phyloP scores from a whole-genome alignment of 2,113 vertebrate genomes.

The Dermatemys mawii region DNA sequence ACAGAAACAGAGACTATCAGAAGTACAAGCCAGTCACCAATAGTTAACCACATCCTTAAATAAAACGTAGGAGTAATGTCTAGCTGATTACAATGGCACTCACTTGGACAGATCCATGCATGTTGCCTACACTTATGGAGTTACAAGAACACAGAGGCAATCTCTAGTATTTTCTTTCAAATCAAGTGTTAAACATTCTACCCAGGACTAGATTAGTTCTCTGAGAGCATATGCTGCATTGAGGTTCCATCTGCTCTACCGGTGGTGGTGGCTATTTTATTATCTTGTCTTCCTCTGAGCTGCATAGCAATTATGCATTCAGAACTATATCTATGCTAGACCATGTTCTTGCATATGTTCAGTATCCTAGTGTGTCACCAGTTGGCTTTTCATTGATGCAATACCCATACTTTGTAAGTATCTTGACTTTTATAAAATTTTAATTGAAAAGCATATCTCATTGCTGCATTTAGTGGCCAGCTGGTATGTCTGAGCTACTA shows the following conservation, averaged over 20 bases:
- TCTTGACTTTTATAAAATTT: neutral
- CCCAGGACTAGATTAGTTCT: neutral
- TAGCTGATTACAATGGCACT: neutral
- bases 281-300: neutral
- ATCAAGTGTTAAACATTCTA: neutral
- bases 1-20: rapidly evolving
- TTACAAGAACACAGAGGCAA: neutral
- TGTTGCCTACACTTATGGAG: neutral
- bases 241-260: rapidly evolving
- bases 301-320: rapidly evolving
- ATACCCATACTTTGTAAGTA: neutral
- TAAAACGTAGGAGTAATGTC: neutral
- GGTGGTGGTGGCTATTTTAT: neutral
- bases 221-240: neutral
- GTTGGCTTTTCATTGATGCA: neutral
- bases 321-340: neutral
- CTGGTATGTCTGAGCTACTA: neutral
- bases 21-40: neutral
- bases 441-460: neutral
- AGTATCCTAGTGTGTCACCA: neutral
- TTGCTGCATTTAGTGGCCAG: neutral
- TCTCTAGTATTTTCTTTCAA: neutral
- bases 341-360: neutral
- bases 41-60: neutral
- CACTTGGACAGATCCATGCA: neutral